Conservation (phyloP, 2,113 vertebrate species). For the Pteruthius melanotis region DNA sequence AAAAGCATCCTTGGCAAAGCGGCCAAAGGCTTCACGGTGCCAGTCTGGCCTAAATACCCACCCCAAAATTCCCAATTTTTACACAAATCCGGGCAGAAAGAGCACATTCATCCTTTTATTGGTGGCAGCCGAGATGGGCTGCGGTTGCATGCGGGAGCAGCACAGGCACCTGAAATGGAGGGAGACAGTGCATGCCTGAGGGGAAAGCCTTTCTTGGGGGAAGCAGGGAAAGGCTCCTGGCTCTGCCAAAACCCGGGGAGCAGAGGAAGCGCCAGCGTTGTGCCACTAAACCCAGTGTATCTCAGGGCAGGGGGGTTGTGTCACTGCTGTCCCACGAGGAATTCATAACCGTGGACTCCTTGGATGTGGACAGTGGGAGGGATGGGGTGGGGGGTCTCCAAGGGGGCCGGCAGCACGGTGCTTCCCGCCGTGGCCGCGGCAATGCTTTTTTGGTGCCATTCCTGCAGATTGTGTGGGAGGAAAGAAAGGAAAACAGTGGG, state of each 20-base stretch:
- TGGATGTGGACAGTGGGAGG: fast-evolving
- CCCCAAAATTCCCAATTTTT: neutral
- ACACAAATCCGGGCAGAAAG: neutral
- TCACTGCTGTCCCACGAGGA: neutral
- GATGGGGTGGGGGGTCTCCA: fast-evolving
- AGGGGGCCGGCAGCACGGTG: neutral
- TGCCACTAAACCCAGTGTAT: fast-evolving
- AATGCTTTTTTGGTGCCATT: fast-evolving
- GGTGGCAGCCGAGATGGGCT: fast-evolving
- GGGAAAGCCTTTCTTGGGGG: neutral
- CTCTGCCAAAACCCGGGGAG: neutral
- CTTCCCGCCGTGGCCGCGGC: neutral
- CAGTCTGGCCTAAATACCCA: fast-evolving
- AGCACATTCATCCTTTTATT: slow-evolving; percentile 1
- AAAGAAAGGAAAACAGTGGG: fast-evolving
- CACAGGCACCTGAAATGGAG: fast-evolving
- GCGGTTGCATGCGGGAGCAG: fast-evolving
- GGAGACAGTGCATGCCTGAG: fast-evolving
- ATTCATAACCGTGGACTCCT: fast-evolving
- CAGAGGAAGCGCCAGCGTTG: fast-evolving
- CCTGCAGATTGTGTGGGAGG: neutral
- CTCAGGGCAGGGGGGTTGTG: fast-evolving
- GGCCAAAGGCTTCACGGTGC: fast-evolving
- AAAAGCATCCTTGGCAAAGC: fast-evolving
- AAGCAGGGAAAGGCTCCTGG: neutral